These are phyloP conservation scores for Catostylus mosaicus DNA, from an alignment of 30 jellyfish, hydroid and myxozoan genomes.

Conservation along the genomic window DNA sequence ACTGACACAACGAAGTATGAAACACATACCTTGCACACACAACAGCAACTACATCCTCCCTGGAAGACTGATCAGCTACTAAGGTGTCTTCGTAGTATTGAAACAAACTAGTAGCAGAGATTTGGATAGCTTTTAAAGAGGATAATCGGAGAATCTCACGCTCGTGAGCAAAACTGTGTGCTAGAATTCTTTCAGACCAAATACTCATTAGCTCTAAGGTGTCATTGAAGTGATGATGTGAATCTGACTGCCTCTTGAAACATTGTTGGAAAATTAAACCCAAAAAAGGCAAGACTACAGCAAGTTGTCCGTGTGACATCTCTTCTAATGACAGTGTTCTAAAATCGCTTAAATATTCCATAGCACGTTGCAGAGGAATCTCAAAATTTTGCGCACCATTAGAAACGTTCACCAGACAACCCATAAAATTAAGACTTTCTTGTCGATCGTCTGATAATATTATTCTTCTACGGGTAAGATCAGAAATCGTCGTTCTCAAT, in stretches of 20 bases:
- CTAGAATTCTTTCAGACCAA: slow-evolving; percentile 20
- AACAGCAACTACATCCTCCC: slow-evolving; percentile 10
- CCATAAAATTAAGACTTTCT: background rate
- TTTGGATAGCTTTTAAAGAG: slow-evolving; percentile 24
- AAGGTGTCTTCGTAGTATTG: background rate
- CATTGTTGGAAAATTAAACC: background rate
- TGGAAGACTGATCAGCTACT: background rate
- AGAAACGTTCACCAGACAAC: background rate
- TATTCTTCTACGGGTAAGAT: background rate
- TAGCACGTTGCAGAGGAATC: background rate
- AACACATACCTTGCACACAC: slow-evolving; percentile 24
- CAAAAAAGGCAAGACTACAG: slow-evolving; percentile 14
- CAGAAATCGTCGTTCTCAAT: background rate
- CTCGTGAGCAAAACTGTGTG: slow-evolving; percentile 19
- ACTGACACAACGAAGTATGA: background rate
- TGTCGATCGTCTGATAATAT: background rate
- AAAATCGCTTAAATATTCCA: background rate
- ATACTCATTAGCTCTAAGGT: background rate
- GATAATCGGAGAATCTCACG: slow-evolving; percentile 48
- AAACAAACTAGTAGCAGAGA: background rate
- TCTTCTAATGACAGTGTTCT: background rate
- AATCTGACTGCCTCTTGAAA: background rate
- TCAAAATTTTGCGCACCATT: background rate
- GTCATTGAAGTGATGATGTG: background rate
- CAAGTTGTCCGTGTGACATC: slow-evolving; percentile 4